Conservation (phyloP, 1,140 invertebrate species). For the Mylabris phalerata region DNA sequence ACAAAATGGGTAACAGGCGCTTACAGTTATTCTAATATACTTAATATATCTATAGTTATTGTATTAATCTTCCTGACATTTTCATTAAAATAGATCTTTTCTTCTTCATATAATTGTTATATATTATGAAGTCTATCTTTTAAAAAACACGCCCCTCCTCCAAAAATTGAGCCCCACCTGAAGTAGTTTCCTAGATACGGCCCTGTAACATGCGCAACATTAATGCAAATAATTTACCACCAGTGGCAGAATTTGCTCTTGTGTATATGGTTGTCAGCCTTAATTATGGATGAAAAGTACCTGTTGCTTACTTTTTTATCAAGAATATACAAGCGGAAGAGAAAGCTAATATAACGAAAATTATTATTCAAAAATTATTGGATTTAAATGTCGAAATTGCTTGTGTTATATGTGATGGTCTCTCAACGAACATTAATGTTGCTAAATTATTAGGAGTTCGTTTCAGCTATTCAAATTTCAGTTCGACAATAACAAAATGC, state of each 20-base stretch:
- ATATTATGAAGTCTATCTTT: too few relatives aligned
- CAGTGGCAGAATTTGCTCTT: constrained; percentile 32
- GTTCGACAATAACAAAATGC: constrained; percentile 11
- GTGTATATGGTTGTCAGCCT: constrained; percentile 34
- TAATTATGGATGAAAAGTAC: constrained; percentile 37
- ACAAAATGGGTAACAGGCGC: too few relatives aligned
- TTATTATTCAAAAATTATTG: constrained; percentile 15
- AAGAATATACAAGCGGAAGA: constrained; percentile 19
- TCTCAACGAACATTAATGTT: constrained; percentile 25
- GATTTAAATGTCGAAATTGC: too few relatives aligned
- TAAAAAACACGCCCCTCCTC: too few relatives aligned
- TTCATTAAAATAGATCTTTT: too few relatives aligned
- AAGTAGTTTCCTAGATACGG: too few relatives aligned
- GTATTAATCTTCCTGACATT: too few relatives aligned
- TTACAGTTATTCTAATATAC: too few relatives aligned
- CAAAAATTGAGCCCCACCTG: too few relatives aligned
- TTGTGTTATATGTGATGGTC: constrained; percentile 23
- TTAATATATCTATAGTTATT: too few relatives aligned
- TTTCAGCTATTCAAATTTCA: constrained; percentile 25
- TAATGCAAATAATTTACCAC: constrained; percentile 12
- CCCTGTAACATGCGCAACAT: too few relatives aligned
- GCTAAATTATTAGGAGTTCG: constrained; percentile 26
- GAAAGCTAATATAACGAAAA: constrained; percentile 25
- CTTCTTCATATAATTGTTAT: too few relatives aligned
- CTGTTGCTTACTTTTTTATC: constrained; percentile 40